Conservation (phyloP, 1,140 invertebrate species). For the Andricus grossulariae region DNA sequence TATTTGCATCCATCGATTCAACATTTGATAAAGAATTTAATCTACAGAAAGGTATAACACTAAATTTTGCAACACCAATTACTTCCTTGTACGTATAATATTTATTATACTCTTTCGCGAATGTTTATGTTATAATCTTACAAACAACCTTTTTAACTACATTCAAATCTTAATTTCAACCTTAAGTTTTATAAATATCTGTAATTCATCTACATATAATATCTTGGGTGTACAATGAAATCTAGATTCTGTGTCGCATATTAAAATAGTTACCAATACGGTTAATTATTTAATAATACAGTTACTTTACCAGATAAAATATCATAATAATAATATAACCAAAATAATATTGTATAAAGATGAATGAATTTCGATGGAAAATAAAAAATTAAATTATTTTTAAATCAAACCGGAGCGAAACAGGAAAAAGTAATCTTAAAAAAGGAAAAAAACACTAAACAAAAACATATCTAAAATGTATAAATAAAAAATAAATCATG, state of each 20-base stretch:
- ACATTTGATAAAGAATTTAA: no score
- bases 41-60: background rate
- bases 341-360: background rate
- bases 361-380: background rate
- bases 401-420: background rate
- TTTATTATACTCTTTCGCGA: slow-evolving; percentile 63
- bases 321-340: no score
- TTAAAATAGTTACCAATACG: slow-evolving; percentile 54
- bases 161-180: slow-evolving; percentile 57
- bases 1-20: no score
- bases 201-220: slow-evolving; percentile 49
- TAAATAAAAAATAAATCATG: no score
- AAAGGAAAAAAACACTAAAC: background rate
- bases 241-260: slow-evolving; percentile 42
- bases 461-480: no score
- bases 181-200: slow-evolving; percentile 62
- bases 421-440: background rate
- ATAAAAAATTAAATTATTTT: background rate
- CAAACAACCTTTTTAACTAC: slow-evolving; percentile 59
- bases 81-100: slow-evolving; percentile 49
- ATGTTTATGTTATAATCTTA: slow-evolving; percentile 64
- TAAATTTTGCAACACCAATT: background rate
- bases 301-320: slow-evolving; percentile 44
- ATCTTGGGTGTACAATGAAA: slow-evolving; percentile 46
- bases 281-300: slow-evolving; percentile 49